Conservation (phyloP, 2,797 vertebrate species). For the Sebastes taczanowskii region DNA sequence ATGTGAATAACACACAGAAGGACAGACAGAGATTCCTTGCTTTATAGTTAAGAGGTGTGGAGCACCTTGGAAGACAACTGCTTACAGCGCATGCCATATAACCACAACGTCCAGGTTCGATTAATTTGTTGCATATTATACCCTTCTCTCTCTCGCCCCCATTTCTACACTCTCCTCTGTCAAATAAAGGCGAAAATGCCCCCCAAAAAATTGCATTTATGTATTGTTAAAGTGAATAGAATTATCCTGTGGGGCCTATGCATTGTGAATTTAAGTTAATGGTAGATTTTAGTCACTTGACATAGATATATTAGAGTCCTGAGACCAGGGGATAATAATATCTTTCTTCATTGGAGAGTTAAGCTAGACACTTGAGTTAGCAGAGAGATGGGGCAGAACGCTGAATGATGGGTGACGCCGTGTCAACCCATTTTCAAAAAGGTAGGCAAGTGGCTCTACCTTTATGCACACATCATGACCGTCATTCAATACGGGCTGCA, state of each 20-base stretch:
- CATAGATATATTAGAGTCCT: background rate
- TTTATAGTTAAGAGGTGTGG: too few species aligned
- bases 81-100: background rate
- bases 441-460: background rate
- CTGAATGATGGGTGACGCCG: background rate
- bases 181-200: background rate
- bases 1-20: too few species aligned
- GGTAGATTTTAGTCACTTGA: background rate
- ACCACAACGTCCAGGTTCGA: background rate
- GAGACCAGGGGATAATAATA: background rate
- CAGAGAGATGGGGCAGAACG: background rate
- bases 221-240: background rate
- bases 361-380: background rate
- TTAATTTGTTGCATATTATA: background rate
- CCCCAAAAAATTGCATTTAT: background rate
- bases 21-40: too few species aligned
- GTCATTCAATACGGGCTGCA: background rate
- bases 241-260: background rate
- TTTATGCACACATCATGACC: background rate
- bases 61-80: background rate
- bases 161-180: background rate
- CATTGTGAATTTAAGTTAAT: background rate
- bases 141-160: too few species aligned
- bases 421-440: background rate
- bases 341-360: background rate